phyloP scores from a whole-genome alignment of 2,888 invertebrate species.

The Plebejus melissa region DNA sequence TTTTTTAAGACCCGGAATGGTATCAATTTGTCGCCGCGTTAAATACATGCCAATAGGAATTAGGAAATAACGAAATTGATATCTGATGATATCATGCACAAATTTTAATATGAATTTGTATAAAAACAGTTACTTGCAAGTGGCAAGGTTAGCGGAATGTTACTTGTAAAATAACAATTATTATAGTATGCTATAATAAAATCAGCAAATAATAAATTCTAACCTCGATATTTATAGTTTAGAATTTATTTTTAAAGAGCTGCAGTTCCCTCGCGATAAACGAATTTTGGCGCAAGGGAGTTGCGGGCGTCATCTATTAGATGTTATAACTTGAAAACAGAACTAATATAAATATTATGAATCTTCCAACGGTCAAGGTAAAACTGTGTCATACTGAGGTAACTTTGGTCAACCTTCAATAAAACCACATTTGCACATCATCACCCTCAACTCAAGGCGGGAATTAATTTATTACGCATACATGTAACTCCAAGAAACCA shows the following conservation, averaged over 20 bases:
- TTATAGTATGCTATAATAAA: not conserved
- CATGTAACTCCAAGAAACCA: not conserved
- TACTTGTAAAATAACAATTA: not conserved
- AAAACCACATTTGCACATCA: not conserved
- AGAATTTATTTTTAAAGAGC: too few species aligned
- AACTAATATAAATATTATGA: not conserved
- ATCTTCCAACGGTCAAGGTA: slow-evolving; percentile 8
- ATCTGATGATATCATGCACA: not conserved
- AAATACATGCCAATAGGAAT: not conserved
- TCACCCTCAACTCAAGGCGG: not conserved
- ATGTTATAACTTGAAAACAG: not conserved
- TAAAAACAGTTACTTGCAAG: not conserved
- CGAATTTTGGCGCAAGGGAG: too few species aligned
- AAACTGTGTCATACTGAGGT: not conserved
- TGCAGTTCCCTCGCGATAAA: not conserved
- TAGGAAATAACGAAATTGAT: not conserved
- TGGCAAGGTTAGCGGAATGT: not conserved
- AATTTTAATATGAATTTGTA: not conserved
- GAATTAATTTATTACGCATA: not conserved
- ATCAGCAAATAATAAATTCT: too few species aligned
- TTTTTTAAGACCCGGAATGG: too few species aligned
- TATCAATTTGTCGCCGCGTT: too few species aligned
- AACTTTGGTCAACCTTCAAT: slow-evolving; percentile 7
- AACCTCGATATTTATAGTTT: too few species aligned
- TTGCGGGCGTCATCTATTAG: too few species aligned